Percentiles rank a stretch among this genome's conserved stretches.
phyloP scores from a whole-genome alignment of 2,113 vertebrate species.

The Gopherus evgoodei region DNA sequence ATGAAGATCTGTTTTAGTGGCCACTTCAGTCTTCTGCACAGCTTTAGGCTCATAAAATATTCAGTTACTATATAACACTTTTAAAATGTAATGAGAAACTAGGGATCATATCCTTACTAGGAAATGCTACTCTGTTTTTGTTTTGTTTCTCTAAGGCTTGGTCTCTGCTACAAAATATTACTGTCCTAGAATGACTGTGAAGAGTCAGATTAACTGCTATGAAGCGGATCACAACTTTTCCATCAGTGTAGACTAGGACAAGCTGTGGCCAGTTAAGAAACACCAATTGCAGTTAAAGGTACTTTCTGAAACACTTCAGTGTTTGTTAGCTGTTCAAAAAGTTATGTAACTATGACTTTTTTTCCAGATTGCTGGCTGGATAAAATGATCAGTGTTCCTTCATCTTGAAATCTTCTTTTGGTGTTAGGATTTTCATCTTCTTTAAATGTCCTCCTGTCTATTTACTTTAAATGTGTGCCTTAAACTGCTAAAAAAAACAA shows the following conservation, averaged over 20 bases:
- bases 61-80: not conserved
- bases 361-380: not conserved
- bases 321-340: fast-evolving
- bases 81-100: not conserved
- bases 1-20: not conserved
- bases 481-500: no score
- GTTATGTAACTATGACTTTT: not conserved
- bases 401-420: not conserved
- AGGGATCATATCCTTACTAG: not conserved
- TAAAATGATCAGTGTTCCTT: fast-evolving
- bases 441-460: not conserved
- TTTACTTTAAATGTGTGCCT: not conserved
- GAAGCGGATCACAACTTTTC: not conserved
- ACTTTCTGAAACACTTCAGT: not conserved
- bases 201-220: not conserved
- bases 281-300: not conserved
- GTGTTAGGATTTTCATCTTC: not conserved
- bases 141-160: not conserved
- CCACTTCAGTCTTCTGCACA: fast-evolving
- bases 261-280: not conserved
- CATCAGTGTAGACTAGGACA: not conserved
- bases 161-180: not conserved
- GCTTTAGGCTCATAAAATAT: not conserved
- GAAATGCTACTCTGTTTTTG: no score
- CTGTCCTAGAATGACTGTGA: not conserved